Conservation (phyloP, 2,797 vertebrate genomes). For the Hemibagrus guttatus region DNA sequence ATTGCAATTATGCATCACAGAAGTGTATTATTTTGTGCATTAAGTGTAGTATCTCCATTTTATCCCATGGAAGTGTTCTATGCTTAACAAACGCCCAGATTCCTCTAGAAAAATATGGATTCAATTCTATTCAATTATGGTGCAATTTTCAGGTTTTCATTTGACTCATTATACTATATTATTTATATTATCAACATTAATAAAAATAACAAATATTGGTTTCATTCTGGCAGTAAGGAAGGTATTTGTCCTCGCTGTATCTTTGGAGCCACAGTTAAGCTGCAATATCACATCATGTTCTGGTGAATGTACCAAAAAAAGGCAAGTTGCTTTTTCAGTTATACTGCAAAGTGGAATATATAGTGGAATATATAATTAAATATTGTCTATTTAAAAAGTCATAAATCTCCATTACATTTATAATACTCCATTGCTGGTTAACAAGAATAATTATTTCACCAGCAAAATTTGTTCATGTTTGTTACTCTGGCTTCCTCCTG, state of each 20-base stretch:
- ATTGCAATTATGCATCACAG: not conserved
- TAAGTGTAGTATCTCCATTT: not conserved
- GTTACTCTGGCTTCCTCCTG: not conserved
- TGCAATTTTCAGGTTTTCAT: not conserved
- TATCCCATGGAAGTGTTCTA: not conserved
- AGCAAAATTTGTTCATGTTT: not conserved
- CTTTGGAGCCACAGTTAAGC: not conserved
- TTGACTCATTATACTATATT: not conserved
- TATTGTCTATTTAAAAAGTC: not conserved
- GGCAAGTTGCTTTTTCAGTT: not conserved
- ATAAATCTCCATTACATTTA: not conserved
- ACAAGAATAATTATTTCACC: not conserved
- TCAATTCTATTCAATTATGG: not conserved
- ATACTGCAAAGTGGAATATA: not conserved
- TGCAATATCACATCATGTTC: not conserved
- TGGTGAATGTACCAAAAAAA: not conserved
- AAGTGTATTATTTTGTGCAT: not conserved
- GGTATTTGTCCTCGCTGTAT: not conserved
- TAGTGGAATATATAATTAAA: no score
- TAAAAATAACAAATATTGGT: not conserved
- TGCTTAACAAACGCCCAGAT: not conserved
- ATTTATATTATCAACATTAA: not conserved
- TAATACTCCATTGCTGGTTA: not conserved
- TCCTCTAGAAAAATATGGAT: not conserved
- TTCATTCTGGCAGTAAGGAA: not conserved